Conservation (phyloP, 2,797 vertebrate species). For the Liasis olivaceus region DNA sequence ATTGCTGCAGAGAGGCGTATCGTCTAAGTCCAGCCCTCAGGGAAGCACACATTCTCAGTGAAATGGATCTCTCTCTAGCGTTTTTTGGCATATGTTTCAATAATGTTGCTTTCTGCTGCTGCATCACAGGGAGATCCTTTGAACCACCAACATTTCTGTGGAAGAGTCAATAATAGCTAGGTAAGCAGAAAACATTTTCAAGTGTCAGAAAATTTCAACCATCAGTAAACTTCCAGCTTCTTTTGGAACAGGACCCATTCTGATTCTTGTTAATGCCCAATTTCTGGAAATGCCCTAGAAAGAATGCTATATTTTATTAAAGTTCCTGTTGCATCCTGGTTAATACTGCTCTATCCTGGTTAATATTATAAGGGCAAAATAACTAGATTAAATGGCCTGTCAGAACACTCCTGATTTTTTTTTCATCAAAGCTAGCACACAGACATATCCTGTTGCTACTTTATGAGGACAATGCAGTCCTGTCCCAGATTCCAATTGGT, state of each 20-base stretch:
- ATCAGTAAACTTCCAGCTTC: background rate
- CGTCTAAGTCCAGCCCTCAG: background rate
- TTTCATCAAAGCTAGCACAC: no score
- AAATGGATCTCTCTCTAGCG: background rate
- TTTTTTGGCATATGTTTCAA: background rate
- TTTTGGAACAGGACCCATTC: background rate
- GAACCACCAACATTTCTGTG: background rate
- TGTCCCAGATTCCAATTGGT: no score
- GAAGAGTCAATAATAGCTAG: background rate
- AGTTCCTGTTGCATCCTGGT: background rate
- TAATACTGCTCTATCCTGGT: background rate
- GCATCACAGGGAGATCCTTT: background rate
- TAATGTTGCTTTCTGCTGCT: background rate
- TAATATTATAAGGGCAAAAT: background rate
- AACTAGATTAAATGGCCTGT: background rate
- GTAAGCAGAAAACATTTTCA: background rate
- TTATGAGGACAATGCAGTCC: no score
- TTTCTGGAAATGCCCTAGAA: background rate
- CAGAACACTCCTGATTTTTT: no score
- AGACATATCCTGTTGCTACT: no score
- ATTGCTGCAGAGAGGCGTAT: background rate
- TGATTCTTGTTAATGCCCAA: background rate
- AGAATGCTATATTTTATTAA: background rate
- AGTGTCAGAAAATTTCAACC: background rate
- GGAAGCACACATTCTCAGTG: background rate